These are phyloP conservation scores for Microcebus griseorufus DNA, from an alignment of 2,113 vertebrate species.

Conservation along the genomic window DNA sequence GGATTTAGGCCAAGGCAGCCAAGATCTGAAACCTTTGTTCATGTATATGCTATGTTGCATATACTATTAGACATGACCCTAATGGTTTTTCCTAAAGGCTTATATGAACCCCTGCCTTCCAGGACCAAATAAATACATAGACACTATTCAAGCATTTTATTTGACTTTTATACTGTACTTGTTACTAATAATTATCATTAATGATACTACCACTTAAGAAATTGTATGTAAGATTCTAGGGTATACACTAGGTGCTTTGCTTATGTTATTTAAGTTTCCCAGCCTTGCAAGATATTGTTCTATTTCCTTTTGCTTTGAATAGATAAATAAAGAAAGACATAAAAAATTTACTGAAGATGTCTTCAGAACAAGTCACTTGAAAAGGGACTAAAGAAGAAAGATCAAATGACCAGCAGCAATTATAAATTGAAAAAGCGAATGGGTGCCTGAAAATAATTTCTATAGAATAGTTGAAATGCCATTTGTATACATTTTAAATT, in stretches of 20 bases:
- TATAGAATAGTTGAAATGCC: neutral
- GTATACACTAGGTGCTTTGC: fast-evolving
- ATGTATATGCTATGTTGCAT: neutral
- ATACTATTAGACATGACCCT: fast-evolving
- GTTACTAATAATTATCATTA: neutral
- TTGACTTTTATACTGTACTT: neutral
- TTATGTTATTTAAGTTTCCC: neutral
- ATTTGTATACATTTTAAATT: neutral
- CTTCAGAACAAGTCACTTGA: neutral
- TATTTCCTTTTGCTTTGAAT: neutral
- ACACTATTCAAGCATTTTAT: neutral
- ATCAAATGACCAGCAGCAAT: neutral
- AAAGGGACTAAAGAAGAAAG: neutral
- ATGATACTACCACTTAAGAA: neutral
- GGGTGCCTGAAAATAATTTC: neutral
- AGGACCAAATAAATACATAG: neutral
- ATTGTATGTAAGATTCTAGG: neutral
- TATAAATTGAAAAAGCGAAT: neutral
- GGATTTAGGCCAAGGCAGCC: neutral
- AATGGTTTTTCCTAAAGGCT: fast-evolving
- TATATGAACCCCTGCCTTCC: neutral
- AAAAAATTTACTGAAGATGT: neutral
- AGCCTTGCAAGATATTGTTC: neutral
- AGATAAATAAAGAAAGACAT: neutral
- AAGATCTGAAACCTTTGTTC: neutral